Evolutionary conservation across 1,140 invertebrate species (phyloP), one percentile per base, ranked within the genome.

Genomic region (Procambarus virginalis): DNA sequence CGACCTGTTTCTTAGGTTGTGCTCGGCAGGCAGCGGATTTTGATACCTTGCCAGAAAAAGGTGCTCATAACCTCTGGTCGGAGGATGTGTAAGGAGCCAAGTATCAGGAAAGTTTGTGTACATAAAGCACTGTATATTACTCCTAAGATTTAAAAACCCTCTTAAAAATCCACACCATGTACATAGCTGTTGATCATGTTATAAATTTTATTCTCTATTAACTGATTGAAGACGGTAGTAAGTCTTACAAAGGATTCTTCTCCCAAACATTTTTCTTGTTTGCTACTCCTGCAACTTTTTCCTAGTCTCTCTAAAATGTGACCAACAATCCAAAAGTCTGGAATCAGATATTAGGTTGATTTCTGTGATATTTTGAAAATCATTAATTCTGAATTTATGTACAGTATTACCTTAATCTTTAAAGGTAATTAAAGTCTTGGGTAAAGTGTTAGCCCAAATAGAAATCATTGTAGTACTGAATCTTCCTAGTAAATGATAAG

Each of bases 171-270:
- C 83, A 90, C 89, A 90, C 76, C 68, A 76, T 90, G 89, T 90
- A 90, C 64, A 90, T 90, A 90, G 89, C 89, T 90, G 89, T 90
- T 90, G 89, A 90, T 90, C 89, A 90, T 90, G 89, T 90, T 90
- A 90, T 90, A 90, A 90, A 90, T 90, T 90, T 90, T 90, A 90
- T 90, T 90, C 89, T 90, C 83, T 90, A 90, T 90, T 90, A 85
- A 90, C 60, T 90, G 55, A 90, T 75, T 79, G 68, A 90, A 90
- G 89, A 90, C 84, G 58, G 75, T 75, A 91, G 77, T 78, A 75
- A 87, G 68, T 87, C 73, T 78, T 91, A 64, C 22, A 76, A 86
- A 78, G 80, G 49, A 80, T 81, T 89, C 64, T 79, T 83, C 58
- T 84, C 55, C 68, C 46, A 79, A 84, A 89, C 73, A 84, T 70